Conservation (phyloP, 2,888 invertebrate species). For the Apamea monoglypha region DNA sequence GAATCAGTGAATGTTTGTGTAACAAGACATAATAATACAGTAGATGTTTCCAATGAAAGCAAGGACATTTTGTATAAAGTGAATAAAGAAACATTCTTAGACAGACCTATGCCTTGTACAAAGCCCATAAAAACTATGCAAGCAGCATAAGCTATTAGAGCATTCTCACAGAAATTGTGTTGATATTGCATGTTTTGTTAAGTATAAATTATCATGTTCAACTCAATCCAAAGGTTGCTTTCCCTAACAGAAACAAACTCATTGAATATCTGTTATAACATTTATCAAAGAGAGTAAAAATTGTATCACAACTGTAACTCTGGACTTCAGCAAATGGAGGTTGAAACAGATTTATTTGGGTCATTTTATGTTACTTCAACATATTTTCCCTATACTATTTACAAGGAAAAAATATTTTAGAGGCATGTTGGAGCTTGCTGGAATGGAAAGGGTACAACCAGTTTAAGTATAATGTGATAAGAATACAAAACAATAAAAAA, state of each 20-base stretch:
- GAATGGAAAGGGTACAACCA: constrained; percentile 15
- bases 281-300: neutral
- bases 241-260: neutral
- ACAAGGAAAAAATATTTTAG: constrained; percentile 42
- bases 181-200: constrained; percentile 9
- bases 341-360: constrained; percentile 24
- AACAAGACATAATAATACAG: constrained; percentile 19
- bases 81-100: neutral
- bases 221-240: neutral
- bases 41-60: constrained; percentile 15
- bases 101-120: constrained; percentile 13
- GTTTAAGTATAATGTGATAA: constrained; percentile 7
- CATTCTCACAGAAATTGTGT: constrained; percentile 2
- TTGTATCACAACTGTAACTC: constrained; percentile 6
- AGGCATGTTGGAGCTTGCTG: constrained; percentile 7
- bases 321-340: constrained; percentile 17
- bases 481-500: constrained; percentile 19
- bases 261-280: constrained; percentile 2
- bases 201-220: neutral
- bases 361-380: constrained; percentile 16
- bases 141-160: constrained; percentile 13
- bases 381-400: constrained; percentile 42
- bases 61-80: neutral
- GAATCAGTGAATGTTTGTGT: constrained; percentile 40
- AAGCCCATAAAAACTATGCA: constrained; percentile 10